These are phyloP conservation scores for Trichacis sp. DNA, from an alignment of 2,888 invertebrate species.

Conservation along the genomic window DNA sequence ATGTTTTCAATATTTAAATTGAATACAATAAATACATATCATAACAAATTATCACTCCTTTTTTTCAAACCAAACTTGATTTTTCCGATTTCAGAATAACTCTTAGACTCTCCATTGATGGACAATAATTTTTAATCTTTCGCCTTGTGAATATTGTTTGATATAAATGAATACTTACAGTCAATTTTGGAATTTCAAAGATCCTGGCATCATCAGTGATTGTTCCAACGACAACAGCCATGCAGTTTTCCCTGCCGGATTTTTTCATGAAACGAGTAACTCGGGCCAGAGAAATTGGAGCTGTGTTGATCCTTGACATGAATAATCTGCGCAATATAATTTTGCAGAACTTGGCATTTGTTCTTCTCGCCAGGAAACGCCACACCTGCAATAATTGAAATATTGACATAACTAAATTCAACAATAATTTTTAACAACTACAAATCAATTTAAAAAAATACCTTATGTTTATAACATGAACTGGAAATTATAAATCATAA, in stretches of 20 bases:
- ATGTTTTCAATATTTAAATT: no score
- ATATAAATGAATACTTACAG: slow-evolving; percentile 69
- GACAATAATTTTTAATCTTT: not conserved
- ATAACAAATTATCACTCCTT: no score
- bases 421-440: no score
- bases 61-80: no score
- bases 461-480: no score
- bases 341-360: slow-evolving; percentile 95
- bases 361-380: slow-evolving; percentile 96
- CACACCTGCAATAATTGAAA: slow-evolving; percentile 90
- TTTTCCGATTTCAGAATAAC: no score
- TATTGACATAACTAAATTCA: no score
- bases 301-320: slow-evolving; percentile 96
- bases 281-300: slow-evolving; percentile 93
- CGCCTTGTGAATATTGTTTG: not conserved
- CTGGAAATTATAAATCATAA: no score
- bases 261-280: slow-evolving; percentile 89
- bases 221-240: slow-evolving; percentile 94
- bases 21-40: no score
- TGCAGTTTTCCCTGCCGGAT: slow-evolving; percentile 86
- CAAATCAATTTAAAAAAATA: no score
- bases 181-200: slow-evolving; percentile 90
- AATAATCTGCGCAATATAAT: slow-evolving; percentile 94
- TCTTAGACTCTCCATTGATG: no score
- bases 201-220: slow-evolving; percentile 96